phyloP scores from a whole-genome alignment of 2,113 vertebrate species.

The Smithornis capensis region DNA sequence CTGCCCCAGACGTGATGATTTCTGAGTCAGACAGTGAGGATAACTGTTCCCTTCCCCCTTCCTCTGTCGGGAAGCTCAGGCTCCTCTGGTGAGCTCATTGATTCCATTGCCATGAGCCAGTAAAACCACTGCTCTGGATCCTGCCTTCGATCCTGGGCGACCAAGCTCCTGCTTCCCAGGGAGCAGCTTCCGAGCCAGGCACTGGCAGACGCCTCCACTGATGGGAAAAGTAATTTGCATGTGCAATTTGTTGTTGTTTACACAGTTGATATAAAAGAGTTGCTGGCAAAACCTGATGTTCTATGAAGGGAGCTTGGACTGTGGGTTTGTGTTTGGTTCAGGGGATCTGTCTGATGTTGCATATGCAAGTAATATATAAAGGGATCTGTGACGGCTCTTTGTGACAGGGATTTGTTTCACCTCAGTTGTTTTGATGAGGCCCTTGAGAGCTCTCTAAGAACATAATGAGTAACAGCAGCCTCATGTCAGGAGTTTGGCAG shows the following conservation, averaged over 20 bases:
- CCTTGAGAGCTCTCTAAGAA: background rate
- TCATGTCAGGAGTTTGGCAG: background rate
- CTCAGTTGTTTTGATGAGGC: background rate
- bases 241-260: background rate
- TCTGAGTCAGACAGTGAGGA: background rate
- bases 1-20: fast-evolving
- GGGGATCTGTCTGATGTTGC: background rate
- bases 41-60: background rate
- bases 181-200: background rate
- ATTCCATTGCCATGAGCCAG: background rate
- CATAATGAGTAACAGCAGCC: background rate
- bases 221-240: background rate
- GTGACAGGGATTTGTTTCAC: background rate
- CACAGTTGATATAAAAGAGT: background rate
- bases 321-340: background rate
- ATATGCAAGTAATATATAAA: background rate
- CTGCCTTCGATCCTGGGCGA: background rate
- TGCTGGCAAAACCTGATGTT: background rate
- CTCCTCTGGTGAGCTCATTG: background rate
- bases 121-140: background rate
- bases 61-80: background rate
- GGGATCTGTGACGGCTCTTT: background rate
- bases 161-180: background rate
- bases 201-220: background rate
- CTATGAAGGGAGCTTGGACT: background rate